phyloP scores from a whole-genome alignment of 1,140 invertebrate genomes.

The Hyles euphorbiae region DNA sequence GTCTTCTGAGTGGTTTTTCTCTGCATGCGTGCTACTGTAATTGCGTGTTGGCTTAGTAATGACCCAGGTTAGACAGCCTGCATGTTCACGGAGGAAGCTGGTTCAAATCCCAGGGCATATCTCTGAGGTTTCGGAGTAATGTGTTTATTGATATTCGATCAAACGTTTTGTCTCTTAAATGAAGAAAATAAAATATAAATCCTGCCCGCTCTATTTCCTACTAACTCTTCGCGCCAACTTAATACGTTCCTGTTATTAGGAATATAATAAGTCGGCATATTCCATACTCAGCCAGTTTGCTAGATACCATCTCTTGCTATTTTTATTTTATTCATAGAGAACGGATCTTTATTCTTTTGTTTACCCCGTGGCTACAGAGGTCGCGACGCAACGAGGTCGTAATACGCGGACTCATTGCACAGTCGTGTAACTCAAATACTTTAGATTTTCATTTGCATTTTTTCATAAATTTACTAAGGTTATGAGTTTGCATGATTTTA shows the following conservation, averaged over 20 bases:
- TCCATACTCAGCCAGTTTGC: constrained; percentile 58
- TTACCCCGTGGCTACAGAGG: constrained; percentile 36
- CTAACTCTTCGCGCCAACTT: constrained; percentile 37
- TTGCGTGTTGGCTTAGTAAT: too few relatives aligned
- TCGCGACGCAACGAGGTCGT: constrained; percentile 3
- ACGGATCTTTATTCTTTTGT: constrained; percentile 65
- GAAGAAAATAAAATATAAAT: too few relatives aligned
- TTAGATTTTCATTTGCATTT: background rate
- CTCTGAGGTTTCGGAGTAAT: too few relatives aligned
- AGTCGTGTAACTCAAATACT: constrained; percentile 4
- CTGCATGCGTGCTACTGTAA: too few relatives aligned
- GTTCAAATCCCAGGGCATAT: too few relatives aligned
- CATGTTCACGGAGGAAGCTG: too few relatives aligned
- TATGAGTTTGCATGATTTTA: background rate
- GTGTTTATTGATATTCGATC: too few relatives aligned
- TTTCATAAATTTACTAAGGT: background rate
- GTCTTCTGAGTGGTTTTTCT: too few relatives aligned
- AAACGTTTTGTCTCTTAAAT: too few relatives aligned
- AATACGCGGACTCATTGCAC: background rate
- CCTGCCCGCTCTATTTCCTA: constrained; percentile 24
- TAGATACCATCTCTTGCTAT: constrained; percentile 59
- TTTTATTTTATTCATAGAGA: constrained; percentile 73
- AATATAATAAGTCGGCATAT: constrained; percentile 69
- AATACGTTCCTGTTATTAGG: constrained; percentile 66
- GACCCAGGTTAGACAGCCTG: too few relatives aligned